Base-by-base conservation (phyloP, 1,140 invertebrate genomes). In the honey bee (Apis mellifera) region DNA sequence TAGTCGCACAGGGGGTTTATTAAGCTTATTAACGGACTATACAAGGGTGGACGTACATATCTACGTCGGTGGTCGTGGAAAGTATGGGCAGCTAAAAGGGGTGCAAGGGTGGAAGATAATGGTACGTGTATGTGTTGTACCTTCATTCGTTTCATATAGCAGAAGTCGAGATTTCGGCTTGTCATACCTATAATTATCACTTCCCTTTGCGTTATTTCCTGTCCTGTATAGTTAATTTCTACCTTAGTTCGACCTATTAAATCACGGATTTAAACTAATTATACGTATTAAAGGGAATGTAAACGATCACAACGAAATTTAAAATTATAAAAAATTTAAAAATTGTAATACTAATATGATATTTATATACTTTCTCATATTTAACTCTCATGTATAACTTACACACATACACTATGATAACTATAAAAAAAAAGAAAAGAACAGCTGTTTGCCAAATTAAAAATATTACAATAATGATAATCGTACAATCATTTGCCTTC, bases 21-120 rank as follows among this genome's bases (percentile, higher is more conserved):
- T 90, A 91, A 91, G 90, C 90, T 90, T 90, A 91, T 91, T 91
- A 91, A 90, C 86, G 74, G 82, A 81, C 78, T 78, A 75, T 90
- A 83, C 81, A 86, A 89, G 88, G 86, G 88, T 88, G 80, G 82
- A 88, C 77, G 73, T 79, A 88, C 80, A 73, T 79, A 89, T 85
- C 82, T 78, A 80, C 84, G 59, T 72, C 75, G 84, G 87, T 84
- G 88, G 84, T 89, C 71, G 79, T 78, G 78, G 87, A 89, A 86
- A 86, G 80, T 88, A 90, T 80, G 81, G 80, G 77, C 52, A 66
- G 80, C 65, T 79, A 81, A 68, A 84, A 83, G 82, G 82, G 73
- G 71, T 74, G 60, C 50, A 62, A 87, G 85, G 83, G 70, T 84
- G 78, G 69, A 84, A 80, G 84, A 82, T 87, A 89, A 89, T 86